A percentile compares a stretch with the other conserved stretches of the same genome.
Evolutionary conservation across 2,888 invertebrate species (phyloP).

Genomic region (Yponomeuta plumbellus): DNA sequence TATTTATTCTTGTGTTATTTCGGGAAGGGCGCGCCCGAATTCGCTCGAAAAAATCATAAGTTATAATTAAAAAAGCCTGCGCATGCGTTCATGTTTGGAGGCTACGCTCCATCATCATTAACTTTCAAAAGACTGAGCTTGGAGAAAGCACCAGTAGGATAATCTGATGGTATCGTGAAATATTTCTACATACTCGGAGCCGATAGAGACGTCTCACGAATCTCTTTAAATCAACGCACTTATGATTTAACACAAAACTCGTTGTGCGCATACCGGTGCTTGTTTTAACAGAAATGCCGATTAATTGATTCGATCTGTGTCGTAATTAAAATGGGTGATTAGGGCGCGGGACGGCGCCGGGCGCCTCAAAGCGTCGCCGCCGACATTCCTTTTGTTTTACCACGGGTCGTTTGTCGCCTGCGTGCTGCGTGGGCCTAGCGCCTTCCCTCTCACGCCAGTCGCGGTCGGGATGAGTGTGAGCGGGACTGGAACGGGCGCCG

Average conservation of each 20-base stretch:
- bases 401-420: conserved; percentile 76
- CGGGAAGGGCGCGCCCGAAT: conserved; percentile 71
- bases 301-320: conserved; percentile 77
- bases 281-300: conserved; percentile 74
- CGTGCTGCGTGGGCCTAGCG: conserved; percentile 44
- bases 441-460: conserved; percentile 36
- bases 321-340: conserved; percentile 77
- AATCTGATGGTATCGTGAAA: conserved; percentile 25
- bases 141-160: conserved; percentile 11
- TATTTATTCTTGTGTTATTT: conserved; percentile 72
- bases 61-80: conserved; percentile 71
- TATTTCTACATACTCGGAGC: conserved; percentile 34
- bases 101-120: not conserved
- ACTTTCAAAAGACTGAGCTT: conserved; percentile 18
- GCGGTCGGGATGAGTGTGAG: conserved; percentile 35
- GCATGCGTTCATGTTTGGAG: conserved; percentile 21
- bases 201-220: conserved; percentile 35
- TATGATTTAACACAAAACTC: conserved; percentile 43
- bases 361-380: conserved; percentile 75
- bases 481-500: conserved; percentile 67
- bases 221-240: conserved; percentile 36
- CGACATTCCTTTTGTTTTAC: conserved; percentile 77
- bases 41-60: conserved; percentile 71
- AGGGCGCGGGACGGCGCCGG: conserved; percentile 71
- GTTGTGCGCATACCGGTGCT: conserved; percentile 56